Evolutionary conservation across 2,113 vertebrate species (phyloP), one percentile per base, ranked within the genome.

Genomic region (Siphamia tubifer): DNA sequence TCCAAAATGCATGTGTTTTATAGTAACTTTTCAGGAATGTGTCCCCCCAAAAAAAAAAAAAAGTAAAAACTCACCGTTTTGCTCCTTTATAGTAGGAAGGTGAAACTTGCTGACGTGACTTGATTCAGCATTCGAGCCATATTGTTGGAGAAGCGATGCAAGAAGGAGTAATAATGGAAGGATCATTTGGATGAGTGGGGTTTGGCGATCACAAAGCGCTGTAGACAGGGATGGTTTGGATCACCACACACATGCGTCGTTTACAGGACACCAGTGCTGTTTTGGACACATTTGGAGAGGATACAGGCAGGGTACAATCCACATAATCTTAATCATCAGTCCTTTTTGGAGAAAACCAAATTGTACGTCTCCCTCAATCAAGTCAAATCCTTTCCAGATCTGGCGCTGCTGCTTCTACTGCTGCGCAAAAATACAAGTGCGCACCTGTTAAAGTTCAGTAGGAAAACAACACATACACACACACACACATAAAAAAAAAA

Each of bases 171-270:
- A 63, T 79, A 94, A 94, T 93, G 94, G 84, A 90, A 94, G 95
- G 95, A 94, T 96, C 97, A 98, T 98, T 96, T 95, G 96, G 96
- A 94, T 94, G 89, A 91, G 85, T 85, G 90, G 82, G 68, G 63
- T 62, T 71, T 63, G 72, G 84, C 77, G 80, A 73, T 84, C 72
- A 70, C 87, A 75, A 74, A 68, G 72, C 84, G 77, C 82, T 87
- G 90, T 78, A 84, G 87, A 92, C 88, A 77, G 91, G 81, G 86
- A 69, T 90, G 81, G 89, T 64, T 42, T 88, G 84, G 77, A 87
- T 96, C 94, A 96, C 90, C 94, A 93, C 91, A 90, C 82, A 87
- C 90, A 78, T 57, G 89, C 91, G 84, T 86, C 85, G 88, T 78
- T 86, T 74, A 89, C 88, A 80, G 89, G 93, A 90, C 93, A 90